phyloP scores from a whole-genome alignment of 2,113 vertebrate species.

The Leptodactylus fuscus region DNA sequence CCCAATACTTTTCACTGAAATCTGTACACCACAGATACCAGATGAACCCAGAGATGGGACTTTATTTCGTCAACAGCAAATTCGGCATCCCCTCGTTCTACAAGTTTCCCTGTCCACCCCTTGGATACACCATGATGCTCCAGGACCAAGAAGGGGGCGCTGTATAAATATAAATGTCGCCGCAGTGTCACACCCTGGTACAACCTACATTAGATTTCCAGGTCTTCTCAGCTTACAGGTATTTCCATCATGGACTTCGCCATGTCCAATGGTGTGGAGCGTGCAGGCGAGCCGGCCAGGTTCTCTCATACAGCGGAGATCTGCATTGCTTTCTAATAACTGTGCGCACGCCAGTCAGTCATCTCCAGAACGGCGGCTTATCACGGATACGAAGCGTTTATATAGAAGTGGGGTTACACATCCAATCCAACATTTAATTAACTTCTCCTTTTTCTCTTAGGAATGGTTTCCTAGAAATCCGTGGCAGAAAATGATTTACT shows the following conservation, averaged over 20 bases:
- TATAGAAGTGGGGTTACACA: slow-evolving; percentile 12
- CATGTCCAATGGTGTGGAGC: not conserved
- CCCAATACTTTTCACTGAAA: too few relatives aligned
- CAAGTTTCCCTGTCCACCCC: too few relatives aligned
- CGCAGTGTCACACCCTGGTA: too few relatives aligned
- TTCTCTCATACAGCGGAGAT: not conserved
- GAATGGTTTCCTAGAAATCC: slow-evolving; percentile 45
- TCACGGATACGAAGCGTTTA: not conserved
- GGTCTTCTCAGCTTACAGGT: too few relatives aligned
- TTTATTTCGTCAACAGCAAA: too few relatives aligned
- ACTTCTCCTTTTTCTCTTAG: slow-evolving; percentile 16
- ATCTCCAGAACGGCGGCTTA: not conserved
- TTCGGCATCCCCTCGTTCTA: too few relatives aligned
- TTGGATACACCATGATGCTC: too few relatives aligned
- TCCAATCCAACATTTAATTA: slow-evolving; percentile 33
- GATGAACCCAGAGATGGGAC: too few relatives aligned
- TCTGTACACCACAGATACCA: too few relatives aligned
- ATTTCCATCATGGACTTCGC: not conserved
- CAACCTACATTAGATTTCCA: too few relatives aligned
- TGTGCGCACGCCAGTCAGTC: not conserved
- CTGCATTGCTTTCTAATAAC: not conserved
- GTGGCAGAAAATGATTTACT: slow-evolving; percentile 24
- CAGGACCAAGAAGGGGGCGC: too few relatives aligned
- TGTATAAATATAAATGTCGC: too few relatives aligned
- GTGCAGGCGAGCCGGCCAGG: not conserved